Percentiles rank a stretch among this genome's conserved stretches.
These are phyloP conservation scores for Tipula vernalis DNA, from an alignment of 2,888 invertebrate species.

Conservation along the genomic window DNA sequence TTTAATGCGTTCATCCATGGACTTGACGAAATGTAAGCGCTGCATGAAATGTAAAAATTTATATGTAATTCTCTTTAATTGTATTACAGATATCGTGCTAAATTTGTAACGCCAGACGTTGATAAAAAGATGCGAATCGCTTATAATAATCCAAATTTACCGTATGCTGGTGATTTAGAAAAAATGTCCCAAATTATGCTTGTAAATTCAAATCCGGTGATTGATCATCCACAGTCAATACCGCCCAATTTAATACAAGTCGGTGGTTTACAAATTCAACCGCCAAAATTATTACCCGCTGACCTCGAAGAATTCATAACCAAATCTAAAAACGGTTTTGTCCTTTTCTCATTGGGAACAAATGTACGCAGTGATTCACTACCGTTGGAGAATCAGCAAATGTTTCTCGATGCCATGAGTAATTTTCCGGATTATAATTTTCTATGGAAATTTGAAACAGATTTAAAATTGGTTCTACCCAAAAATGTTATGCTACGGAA, in stretches of 20 bases:
- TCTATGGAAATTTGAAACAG: constrained; percentile 29
- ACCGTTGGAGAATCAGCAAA: constrained; percentile 17
- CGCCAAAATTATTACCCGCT: constrained; percentile 22
- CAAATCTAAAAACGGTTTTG: constrained; percentile 24
- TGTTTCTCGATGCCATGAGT: constrained; percentile 23
- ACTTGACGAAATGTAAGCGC: background rate
- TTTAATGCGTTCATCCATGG: constrained; percentile 20
- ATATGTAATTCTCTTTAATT: background rate
- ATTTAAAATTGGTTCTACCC: constrained; percentile 24
- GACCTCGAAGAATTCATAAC: constrained; percentile 21
- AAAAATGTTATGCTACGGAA: constrained; percentile 34
- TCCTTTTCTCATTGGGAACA: constrained; percentile 29
- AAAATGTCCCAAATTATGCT: constrained; percentile 22
- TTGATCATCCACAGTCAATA: constrained; percentile 26
- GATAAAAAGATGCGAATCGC: constrained; percentile 19
- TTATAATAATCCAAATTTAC: constrained; percentile 18
- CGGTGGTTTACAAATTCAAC: constrained; percentile 30
- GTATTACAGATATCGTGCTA: constrained; percentile 16
- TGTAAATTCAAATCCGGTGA: constrained; percentile 27
- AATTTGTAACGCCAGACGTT: constrained; percentile 17
- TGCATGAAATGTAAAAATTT: background rate
- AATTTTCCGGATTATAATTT: constrained; percentile 28
- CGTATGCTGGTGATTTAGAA: constrained; percentile 19
- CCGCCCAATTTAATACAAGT: constrained; percentile 31
- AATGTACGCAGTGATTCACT: constrained; percentile 22